Evolutionary conservation across 2,797 vertebrate genomes (phyloP).

Genomic region (Lemur catta): DNA sequence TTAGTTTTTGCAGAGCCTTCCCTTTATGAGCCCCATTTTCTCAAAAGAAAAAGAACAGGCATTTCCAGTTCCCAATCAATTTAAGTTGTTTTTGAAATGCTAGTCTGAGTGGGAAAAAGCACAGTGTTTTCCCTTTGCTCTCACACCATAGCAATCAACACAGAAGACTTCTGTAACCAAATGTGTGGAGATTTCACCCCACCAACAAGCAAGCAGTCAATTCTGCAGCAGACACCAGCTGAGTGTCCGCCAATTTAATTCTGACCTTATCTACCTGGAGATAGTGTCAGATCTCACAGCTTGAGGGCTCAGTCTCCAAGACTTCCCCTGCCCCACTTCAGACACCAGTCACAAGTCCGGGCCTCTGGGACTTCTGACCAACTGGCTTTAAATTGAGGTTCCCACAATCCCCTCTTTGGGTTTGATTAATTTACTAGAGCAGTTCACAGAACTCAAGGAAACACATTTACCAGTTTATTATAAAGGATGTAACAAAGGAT

Average conservation of each 20-base stretch:
- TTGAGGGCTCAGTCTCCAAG: background rate
- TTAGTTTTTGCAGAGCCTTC: conserved; percentile 8
- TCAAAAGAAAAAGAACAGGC: conserved; percentile 15
- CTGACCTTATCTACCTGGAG: background rate
- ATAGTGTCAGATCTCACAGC: background rate
- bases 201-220: background rate
- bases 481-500: background rate
- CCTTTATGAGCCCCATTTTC: conserved; percentile 40
- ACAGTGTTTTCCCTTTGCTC: background rate
- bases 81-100: conserved; percentile 49
- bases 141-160: background rate
- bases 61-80: background rate
- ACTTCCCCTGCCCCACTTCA: background rate
- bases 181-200: background rate
- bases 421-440: background rate
- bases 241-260: background rate
- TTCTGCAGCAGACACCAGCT: background rate
- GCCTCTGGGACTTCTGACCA: background rate
- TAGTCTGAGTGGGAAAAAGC: background rate
- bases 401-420: background rate
- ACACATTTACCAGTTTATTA: background rate
- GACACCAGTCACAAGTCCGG: background rate
- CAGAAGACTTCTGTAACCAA: background rate
- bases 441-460: background rate
- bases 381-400: background rate